Percentiles rank a stretch among this genome's conserved stretches.
These are phyloP conservation scores for Drosophila chauvacae DNA, from an alignment of 1,140 invertebrate species.

Conservation along the genomic window DNA sequence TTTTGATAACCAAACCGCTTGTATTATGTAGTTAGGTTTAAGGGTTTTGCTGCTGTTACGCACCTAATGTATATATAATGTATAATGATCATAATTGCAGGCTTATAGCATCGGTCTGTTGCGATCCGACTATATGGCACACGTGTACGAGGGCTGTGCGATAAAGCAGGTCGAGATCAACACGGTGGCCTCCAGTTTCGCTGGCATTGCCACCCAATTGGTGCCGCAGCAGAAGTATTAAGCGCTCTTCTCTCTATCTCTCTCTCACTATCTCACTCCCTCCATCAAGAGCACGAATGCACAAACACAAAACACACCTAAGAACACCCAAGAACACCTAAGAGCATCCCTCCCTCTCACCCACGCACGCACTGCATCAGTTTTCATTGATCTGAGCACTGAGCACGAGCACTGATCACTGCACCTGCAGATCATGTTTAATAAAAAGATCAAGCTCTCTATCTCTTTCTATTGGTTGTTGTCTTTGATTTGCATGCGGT, in stretches of 20 bases:
- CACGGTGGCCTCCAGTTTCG: slow-evolving; percentile 90
- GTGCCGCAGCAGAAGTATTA: slow-evolving; percentile 89
- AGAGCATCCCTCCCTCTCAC: background rate
- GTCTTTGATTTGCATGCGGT: slow-evolving; percentile 25
- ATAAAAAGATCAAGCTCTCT: background rate
- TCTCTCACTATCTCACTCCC: slow-evolving; percentile 19
- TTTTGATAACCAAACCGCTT: slow-evolving; percentile 3
- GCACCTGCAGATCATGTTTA: background rate
- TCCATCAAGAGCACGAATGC: slow-evolving; percentile 23
- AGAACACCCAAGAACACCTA: background rate
- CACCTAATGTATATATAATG: slow-evolving; percentile 67
- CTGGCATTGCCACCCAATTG: slow-evolving; percentile 87
- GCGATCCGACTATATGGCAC: slow-evolving; percentile 91
- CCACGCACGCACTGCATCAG: slow-evolving; percentile 13
- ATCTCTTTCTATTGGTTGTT: slow-evolving; percentile 5
- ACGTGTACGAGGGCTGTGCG: slow-evolving; percentile 86
- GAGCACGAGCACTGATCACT: slow-evolving; percentile 14
- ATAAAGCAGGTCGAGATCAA: slow-evolving; percentile 92
- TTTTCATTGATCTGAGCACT: background rate
- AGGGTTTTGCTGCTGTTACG: slow-evolving; percentile 41
- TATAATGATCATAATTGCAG: slow-evolving; percentile 82
- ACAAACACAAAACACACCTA: slow-evolving; percentile 30
- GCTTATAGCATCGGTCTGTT: slow-evolving; percentile 87
- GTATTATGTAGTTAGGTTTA: slow-evolving; percentile 45
- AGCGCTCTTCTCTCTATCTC: slow-evolving; percentile 69